Conservation (phyloP, 2,888 invertebrate species). For the Onthophagus sagittarius region DNA sequence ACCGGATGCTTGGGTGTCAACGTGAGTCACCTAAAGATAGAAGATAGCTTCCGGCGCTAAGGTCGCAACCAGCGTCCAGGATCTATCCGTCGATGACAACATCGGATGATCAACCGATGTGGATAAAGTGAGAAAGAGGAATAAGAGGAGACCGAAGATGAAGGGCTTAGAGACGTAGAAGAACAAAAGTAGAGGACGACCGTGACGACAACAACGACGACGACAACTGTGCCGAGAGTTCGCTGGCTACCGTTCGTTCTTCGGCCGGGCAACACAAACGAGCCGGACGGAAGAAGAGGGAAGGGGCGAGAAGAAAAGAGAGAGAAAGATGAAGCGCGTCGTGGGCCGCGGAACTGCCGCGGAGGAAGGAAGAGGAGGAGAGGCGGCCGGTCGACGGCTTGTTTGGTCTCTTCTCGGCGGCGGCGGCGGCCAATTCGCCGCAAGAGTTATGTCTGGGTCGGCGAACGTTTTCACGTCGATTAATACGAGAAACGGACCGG, state of each 20-base stretch:
- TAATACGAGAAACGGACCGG: background rate
- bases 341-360: background rate
- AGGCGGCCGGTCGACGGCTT: background rate
- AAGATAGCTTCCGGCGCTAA: background rate
- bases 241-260: background rate
- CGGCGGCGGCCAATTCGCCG: background rate
- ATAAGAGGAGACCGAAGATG: background rate
- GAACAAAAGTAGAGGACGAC: background rate
- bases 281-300: background rate
- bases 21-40: conserved; percentile 13
- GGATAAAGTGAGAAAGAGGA: too few species aligned
- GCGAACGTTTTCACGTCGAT: background rate
- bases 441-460: background rate
- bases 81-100: background rate
- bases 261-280: background rate
- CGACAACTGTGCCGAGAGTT: background rate
- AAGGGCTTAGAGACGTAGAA: background rate
- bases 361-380: background rate
- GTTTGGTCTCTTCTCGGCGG: background rate
- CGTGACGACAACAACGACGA: background rate
- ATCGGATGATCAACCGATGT: background rate
- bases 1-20: conserved; percentile 15
- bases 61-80: background rate
- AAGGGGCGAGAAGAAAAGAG: background rate
- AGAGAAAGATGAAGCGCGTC: background rate